A percentile compares a stretch with the other conserved stretches of the same genome.
Evolutionary conservation across 2,113 vertebrate species (phyloP).

Genomic region (Cyprinodon variegatus): DNA sequence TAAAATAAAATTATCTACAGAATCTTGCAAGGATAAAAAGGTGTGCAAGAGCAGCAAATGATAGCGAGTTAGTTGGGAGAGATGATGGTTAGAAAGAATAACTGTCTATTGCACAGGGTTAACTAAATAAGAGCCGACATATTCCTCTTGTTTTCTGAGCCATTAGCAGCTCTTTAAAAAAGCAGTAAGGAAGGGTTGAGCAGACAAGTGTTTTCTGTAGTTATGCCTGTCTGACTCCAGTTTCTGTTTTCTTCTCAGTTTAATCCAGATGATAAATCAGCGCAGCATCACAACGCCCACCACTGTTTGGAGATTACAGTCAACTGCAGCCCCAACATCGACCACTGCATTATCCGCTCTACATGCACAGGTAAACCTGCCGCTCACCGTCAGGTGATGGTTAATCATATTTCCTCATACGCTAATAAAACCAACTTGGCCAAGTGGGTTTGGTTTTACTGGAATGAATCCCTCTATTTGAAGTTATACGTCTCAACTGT

Average conservation of each 20-base stretch:
- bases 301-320: constrained; percentile 99
- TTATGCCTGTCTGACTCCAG: constrained; percentile 32
- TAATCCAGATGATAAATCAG: constrained; percentile 99
- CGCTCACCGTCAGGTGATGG: neutral
- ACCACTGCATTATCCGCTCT: constrained; percentile 98
- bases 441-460: neutral
- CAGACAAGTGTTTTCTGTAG: constrained; percentile 30
- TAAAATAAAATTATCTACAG: no score
- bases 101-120: neutral
- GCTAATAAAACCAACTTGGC: neutral
- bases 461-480: neutral
- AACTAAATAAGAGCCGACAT: neutral
- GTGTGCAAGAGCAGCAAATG: no score
- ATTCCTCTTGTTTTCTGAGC: neutral
- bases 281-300: constrained; percentile 98
- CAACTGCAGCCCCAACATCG: constrained; percentile 98
- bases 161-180: neutral
- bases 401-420: neutral
- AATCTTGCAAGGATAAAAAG: no score
- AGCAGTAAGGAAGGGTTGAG: constrained; percentile 36
- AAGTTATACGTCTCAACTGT: neutral
- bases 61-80: no score
- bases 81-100: no score
- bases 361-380: constrained; percentile 91
- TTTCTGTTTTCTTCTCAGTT: constrained; percentile 82